phyloP scores from a whole-genome alignment of 1,140 invertebrate genomes.

The Bemisia tabaci region DNA sequence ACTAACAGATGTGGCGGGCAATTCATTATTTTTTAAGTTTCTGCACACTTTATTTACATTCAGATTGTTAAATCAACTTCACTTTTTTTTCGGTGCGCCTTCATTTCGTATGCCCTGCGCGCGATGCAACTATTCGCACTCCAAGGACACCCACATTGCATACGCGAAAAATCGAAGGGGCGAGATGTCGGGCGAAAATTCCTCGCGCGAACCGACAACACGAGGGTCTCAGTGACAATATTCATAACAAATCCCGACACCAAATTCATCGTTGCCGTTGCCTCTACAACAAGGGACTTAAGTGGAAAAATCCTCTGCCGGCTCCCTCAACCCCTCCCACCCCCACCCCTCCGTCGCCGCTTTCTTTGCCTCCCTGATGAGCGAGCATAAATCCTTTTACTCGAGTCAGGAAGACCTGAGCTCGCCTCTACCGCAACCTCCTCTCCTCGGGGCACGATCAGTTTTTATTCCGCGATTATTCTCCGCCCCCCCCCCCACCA shows the following conservation, averaged over 20 bases:
- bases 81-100: too few species aligned
- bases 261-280: background rate
- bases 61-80: too few species aligned
- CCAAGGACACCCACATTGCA: too few species aligned
- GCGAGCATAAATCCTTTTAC: background rate
- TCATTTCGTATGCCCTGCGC: too few species aligned
- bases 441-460: background rate
- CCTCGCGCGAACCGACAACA: too few species aligned
- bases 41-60: too few species aligned
- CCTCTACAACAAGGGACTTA: background rate
- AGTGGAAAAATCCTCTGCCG: background rate
- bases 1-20: too few species aligned
- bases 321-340: background rate
- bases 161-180: too few species aligned
- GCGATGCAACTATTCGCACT: too few species aligned
- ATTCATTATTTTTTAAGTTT: too few species aligned
- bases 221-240: background rate
- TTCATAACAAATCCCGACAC: background rate
- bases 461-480: background rate
- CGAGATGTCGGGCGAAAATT: background rate
- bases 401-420: too few species aligned
- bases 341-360: too few species aligned
- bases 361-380: background rate
- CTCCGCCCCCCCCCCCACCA: background rate
- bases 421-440: background rate